Percentiles rank a stretch among this genome's conserved stretches.
phyloP scores from a whole-genome alignment of 2,113 vertebrate genomes.

The Loxodonta africana region DNA sequence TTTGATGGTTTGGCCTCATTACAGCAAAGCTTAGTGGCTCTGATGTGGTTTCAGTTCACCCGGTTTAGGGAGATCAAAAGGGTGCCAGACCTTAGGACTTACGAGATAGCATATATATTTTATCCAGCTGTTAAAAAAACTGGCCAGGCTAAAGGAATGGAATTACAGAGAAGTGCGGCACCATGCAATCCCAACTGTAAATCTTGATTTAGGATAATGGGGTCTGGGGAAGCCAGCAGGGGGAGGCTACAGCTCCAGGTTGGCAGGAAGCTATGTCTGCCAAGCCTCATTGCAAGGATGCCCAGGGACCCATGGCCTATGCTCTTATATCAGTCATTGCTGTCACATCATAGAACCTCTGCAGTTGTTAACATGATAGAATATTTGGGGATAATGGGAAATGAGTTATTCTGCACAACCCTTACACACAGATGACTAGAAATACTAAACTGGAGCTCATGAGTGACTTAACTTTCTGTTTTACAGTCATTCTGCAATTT shows the following conservation, averaged over 20 bases:
- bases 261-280: neutral
- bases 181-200: neutral
- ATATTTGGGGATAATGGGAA: conserved; percentile 42
- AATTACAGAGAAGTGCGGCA: neutral
- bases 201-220: conserved; percentile 1
- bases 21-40: neutral
- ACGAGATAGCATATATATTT: neutral
- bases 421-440: conserved; percentile 51
- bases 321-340: neutral
- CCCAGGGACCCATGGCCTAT: neutral
- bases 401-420: neutral
- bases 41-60: neutral
- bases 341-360: neutral
- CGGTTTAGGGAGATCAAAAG: neutral
- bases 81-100: neutral
- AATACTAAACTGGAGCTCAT: conserved; percentile 42
- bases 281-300: neutral
- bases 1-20: conserved; percentile 11
- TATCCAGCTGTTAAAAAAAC: conserved; percentile 46
- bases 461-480: conserved; percentile 53
- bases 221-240: neutral
- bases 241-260: neutral
- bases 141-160: neutral
- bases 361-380: conserved; percentile 42
- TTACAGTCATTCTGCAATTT: conserved; percentile 54